Evolutionary conservation across 1,140 invertebrate genomes (phyloP).

Genomic region (Mycetomoellerius zeteki): DNA sequence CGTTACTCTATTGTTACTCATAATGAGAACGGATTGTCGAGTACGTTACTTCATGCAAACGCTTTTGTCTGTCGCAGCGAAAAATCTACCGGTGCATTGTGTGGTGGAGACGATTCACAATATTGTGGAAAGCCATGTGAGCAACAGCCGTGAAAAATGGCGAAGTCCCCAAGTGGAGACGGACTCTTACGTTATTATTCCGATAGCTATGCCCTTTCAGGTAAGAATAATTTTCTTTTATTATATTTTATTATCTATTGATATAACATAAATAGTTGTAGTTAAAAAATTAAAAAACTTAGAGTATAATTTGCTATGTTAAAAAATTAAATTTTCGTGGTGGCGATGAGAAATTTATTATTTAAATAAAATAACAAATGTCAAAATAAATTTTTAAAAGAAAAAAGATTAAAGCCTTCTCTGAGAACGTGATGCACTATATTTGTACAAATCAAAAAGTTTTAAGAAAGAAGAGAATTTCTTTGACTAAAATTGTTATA

Average conservation of each 20-base stretch:
- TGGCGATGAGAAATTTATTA: background rate
- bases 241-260: background rate
- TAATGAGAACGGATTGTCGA: conserved; percentile 24
- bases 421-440: background rate
- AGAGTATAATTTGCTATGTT: background rate
- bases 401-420: background rate
- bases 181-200: conserved; percentile 97
- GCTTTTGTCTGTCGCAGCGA: conserved; percentile 89
- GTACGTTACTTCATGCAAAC: conserved; percentile 32
- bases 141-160: conserved; percentile 86
- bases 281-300: conserved; percentile 7
- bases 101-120: conserved; percentile 94
- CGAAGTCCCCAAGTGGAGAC: conserved; percentile 92
- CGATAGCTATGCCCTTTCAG: conserved; percentile 94
- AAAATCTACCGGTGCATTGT: conserved; percentile 97
- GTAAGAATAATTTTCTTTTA: conserved; percentile 81
- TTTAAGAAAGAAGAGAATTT: background rate
- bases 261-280: background rate
- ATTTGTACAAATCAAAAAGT: background rate
- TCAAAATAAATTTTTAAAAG: conserved; percentile 13
- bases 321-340: background rate
- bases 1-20: conserved; percentile 31
- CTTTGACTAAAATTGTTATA: background rate
- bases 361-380: background rate
- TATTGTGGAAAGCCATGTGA: conserved; percentile 88